Base-by-base conservation (phyloP, 37 sponge, comb jelly and placozoan genomes). In the Amphimedon queenslandica region DNA sequence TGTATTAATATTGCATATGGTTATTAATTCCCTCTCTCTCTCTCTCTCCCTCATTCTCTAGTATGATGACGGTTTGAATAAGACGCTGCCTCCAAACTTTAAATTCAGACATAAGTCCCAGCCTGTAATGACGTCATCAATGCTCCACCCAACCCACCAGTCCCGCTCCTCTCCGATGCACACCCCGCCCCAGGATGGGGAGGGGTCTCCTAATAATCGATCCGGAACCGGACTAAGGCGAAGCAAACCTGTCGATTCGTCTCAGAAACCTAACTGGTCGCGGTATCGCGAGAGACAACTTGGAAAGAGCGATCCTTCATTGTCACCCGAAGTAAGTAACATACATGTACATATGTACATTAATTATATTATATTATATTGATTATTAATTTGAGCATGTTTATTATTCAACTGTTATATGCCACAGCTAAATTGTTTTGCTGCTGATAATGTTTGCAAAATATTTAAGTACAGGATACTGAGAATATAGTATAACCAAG, bases 41-140 rank as follows among this genome's bases (percentile, higher is more conserved):
- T 60, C 61, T 25, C 76, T 18, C 71, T 42, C 78, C 24, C 69
- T 47, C 63, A 27, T 42, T 39, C 73, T n/a, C 72, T 73, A 80
- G 37, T 80, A 86, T 55, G 73, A 86, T 70, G 76, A 76, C n/a
- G 87, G 80, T 11, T 37, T 86, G 61, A 86, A 86, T 69, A 78
- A 80, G 77, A 86, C 87, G 2, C 77, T 86, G 6, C 87, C 87
- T n/a, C 55, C 64, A 25, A 86, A 86, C 77, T 86, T 86, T 71
- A 67, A 73, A 29, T 75, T 80, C 42, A 37, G 20, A 34, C 70
- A 24, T 28, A 25, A 41, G 8, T n/a, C 23, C 21, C 27, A 5
- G 4, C 51, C 8, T 13, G 13, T 18, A 18, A 33, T 57, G 1
- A 37, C 63, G 0, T 39, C 33, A 24, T 28, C 20, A 18, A 75